These are phyloP conservation scores for Microchrysa polita DNA, from an alignment of 2,888 invertebrate species.

Conservation along the genomic window DNA sequence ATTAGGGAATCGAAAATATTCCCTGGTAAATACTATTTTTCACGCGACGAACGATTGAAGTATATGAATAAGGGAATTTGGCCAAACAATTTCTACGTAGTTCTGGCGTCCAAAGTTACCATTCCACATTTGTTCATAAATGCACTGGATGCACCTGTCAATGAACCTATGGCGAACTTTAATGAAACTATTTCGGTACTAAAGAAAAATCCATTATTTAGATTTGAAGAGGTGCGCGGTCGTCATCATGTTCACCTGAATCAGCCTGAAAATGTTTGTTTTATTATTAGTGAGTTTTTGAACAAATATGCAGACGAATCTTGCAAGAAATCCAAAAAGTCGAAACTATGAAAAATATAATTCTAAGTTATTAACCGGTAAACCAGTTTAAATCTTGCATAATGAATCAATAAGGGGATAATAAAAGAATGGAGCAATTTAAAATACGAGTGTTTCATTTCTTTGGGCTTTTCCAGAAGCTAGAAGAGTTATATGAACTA, in stretches of 20 bases:
- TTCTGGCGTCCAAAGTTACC: conserved; percentile 68
- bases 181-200: conserved; percentile 69
- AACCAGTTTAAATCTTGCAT: too few species aligned
- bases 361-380: too few species aligned
- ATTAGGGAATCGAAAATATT: conserved; percentile 67
- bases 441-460: too few species aligned
- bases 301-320: background rate
- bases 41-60: conserved; percentile 74
- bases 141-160: conserved; percentile 68
- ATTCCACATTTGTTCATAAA: conserved; percentile 74
- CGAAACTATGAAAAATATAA: too few species aligned
- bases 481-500: too few species aligned
- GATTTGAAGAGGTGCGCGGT: conserved; percentile 71
- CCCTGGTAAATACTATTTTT: conserved; percentile 71
- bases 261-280: conserved; percentile 70
- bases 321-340: too few species aligned
- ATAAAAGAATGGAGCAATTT: too few species aligned
- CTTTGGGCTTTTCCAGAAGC: too few species aligned
- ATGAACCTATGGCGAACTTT: conserved; percentile 67
- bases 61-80: conserved; percentile 52
- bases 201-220: conserved; percentile 68
- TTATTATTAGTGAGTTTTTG: conserved; percentile 60
- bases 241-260: conserved; percentile 80
- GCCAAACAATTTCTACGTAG: conserved; percentile 66
- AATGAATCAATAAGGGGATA: too few species aligned